Evolutionary conservation across 2,888 invertebrate species (phyloP).

Genomic region (Keiferia lycopersicella): DNA sequence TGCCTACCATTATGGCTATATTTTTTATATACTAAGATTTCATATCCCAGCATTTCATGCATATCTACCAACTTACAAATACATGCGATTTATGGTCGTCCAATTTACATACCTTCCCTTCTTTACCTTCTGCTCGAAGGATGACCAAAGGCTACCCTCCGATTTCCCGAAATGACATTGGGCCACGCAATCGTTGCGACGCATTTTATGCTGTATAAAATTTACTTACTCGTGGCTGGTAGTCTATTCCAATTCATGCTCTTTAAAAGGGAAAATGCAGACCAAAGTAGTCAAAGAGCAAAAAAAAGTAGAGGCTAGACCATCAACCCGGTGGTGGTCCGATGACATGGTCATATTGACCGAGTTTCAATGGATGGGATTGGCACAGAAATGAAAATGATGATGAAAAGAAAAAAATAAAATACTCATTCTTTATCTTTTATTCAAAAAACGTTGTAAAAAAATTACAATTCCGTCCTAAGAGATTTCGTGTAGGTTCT

Average conservation of each 20-base stretch:
- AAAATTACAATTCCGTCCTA: conserved; percentile 33
- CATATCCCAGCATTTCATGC: no score
- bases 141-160: conserved; percentile 19
- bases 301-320: no score
- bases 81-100: background rate
- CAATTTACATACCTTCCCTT: conserved; percentile 39
- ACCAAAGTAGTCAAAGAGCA: no score
- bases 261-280: no score
- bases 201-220: conserved; percentile 44
- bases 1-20: no score
- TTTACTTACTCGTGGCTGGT: conserved; percentile 41
- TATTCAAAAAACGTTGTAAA: conserved; percentile 62
- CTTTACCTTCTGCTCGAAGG: conserved; percentile 52
- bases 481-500: conserved; percentile 1
- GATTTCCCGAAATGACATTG: conserved; percentile 41
- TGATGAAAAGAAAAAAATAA: conserved; percentile 60
- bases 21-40: no score
- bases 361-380: no score
- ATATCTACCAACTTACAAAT: no score
- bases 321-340: no score
- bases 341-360: no score
- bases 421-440: conserved; percentile 62
- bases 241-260: conserved; percentile 45
- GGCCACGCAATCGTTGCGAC: conserved; percentile 53
- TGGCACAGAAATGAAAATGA: no score